Base-by-base conservation (phyloP, 2,888 invertebrate genomes). In the Cheilosia impressa region DNA sequence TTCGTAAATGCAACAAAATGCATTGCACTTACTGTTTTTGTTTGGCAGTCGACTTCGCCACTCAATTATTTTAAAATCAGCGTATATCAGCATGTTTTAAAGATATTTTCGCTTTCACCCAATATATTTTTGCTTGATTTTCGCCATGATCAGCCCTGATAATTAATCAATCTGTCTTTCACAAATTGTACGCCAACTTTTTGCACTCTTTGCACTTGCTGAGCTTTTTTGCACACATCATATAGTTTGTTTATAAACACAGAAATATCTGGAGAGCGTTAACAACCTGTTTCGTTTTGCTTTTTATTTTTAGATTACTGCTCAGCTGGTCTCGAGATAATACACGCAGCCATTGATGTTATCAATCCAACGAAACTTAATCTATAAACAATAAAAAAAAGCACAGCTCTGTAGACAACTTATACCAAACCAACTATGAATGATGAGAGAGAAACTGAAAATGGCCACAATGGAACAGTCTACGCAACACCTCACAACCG, bases 391-490 rank as follows among this genome's bases (percentile, higher is more conserved):
- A 55, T 63, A 62, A 50, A 72, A 50, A 72, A 76, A 76, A 76
- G 50, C 58, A 27, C 62, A 55, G 2, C 3, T 43, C 47, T 43
- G 38, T 58, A 27, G 47, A 63, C 47, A 50, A 10, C 31, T 31
- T 17, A 45, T 5, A 45, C 34, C 31, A 62, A 22, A 22, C 24
- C n/a, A 68, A 65, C 24, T 53, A 80, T 81, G 81, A 57, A 58
- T 55, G n/a, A 57, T 15, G 76, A 68, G 45, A 79, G 22, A 4
- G 45, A 63, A 43, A 17, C 27, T 41, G 79, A 52, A 69, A 83
- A 50, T 41, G 73, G 58, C 1, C 75, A 79, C 47, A 79, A 68
- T 62, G 68, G 57, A 73, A 73, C 88, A 88, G 89, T 89, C 81
- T 88, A 88, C 60, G 77, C 73, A 52, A 50, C 79, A 77, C 79